Conservation (phyloP, 2,113 vertebrate genomes). For the Symphodus melops region DNA sequence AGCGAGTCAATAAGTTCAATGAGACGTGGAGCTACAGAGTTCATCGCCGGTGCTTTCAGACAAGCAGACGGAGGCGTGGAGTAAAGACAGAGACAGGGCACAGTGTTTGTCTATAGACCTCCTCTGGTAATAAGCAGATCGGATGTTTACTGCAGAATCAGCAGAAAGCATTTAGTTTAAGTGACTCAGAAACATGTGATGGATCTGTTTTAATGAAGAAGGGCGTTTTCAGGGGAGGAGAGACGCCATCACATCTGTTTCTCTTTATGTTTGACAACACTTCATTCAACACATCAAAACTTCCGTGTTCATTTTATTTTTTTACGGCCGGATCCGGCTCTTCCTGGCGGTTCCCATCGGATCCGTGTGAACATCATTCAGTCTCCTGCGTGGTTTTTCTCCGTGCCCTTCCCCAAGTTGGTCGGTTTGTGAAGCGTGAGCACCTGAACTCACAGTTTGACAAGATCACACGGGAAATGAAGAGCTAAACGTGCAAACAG, state of each 20-base stretch:
- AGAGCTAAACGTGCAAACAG: too few species aligned
- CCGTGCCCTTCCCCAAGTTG: too few species aligned
- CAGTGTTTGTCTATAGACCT: not conserved
- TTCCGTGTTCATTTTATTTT: too few species aligned
- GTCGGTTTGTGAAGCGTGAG: too few species aligned
- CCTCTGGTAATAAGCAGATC: not conserved
- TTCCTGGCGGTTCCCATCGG: too few species aligned
- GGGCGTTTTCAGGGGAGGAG: too few species aligned
- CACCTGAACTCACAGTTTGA: too few species aligned
- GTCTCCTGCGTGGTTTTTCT: too few species aligned
- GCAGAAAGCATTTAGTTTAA: not conserved
- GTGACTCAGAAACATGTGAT: not conserved
- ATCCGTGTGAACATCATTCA: too few species aligned
- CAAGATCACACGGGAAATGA: too few species aligned
- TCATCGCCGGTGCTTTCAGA: not conserved
- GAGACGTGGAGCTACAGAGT: not conserved
- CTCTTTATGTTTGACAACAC: not conserved
- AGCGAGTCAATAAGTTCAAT: slow-evolving; percentile 10
- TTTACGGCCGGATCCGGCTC: too few species aligned
- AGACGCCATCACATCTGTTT: too few species aligned
- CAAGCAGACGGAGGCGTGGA: not conserved
- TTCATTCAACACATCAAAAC: not conserved
- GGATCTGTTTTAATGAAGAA: not conserved
- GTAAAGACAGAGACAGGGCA: slow-evolving; percentile 36
- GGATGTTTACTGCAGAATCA: not conserved